Percentiles rank a stretch among this genome's conserved stretches.
Conservation (phyloP, 1,140 invertebrate genomes). For the Oreohelix idahoensis region DNA sequence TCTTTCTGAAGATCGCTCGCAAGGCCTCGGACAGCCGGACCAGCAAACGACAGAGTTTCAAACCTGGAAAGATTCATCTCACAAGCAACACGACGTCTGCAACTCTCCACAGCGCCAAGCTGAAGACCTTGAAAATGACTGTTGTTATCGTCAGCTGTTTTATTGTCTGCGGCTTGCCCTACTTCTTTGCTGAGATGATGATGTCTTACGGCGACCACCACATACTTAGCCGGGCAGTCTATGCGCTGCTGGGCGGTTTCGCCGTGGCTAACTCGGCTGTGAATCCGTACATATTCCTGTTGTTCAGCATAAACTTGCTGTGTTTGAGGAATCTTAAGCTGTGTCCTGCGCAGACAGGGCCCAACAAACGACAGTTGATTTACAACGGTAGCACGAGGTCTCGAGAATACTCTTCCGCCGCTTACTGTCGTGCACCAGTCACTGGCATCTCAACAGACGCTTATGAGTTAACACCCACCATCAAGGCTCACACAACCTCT, state of each 20-base stretch:
- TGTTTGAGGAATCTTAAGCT: conserved; percentile 50
- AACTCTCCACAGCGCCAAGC: conserved; percentile 70
- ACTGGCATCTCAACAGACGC: conserved; percentile 39
- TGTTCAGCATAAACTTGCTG: conserved; percentile 62
- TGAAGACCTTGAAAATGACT: conserved; percentile 73
- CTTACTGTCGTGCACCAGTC: conserved; percentile 37
- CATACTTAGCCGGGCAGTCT: conserved; percentile 49
- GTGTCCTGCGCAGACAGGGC: conserved; percentile 43
- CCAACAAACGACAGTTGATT: conserved; percentile 46
- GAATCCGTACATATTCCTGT: conserved; percentile 71
- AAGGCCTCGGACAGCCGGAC: conserved; percentile 60
- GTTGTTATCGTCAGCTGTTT: conserved; percentile 71
- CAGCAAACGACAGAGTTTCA: conserved; percentile 48
- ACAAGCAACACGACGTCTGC: conserved; percentile 64
- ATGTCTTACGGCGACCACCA: conserved; percentile 67
- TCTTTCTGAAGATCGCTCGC: conserved; percentile 68
- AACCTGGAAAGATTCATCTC: conserved; percentile 60
- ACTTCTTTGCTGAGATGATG: conserved; percentile 72
- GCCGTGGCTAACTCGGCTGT: conserved; percentile 68
- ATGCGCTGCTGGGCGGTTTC: conserved; percentile 63
- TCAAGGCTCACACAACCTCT: background rate
- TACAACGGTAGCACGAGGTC: conserved; percentile 54
- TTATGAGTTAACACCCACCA: conserved; percentile 43
- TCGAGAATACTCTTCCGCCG: conserved; percentile 49
- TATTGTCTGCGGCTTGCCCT: conserved; percentile 69